These are phyloP conservation scores for Tetragnatha versicolor DNA, from an alignment of 1,140 invertebrate genomes.

Conservation along the genomic window DNA sequence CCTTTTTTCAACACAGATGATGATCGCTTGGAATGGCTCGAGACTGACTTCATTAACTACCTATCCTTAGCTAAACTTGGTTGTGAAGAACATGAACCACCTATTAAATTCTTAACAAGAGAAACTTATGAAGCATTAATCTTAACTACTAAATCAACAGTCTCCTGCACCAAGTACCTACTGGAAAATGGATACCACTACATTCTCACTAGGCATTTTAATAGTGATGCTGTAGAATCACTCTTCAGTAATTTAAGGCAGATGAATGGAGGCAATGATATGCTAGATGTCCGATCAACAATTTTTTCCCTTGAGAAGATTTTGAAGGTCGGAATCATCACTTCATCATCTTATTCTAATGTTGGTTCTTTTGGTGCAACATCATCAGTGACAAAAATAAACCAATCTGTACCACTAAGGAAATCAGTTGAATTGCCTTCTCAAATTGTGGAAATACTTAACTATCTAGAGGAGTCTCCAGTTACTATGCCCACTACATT, in stretches of 20 bases:
- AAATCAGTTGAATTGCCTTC: neutral
- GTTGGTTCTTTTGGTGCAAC: neutral
- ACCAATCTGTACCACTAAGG: neutral
- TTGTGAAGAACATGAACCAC: neutral
- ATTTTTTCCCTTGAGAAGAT: neutral
- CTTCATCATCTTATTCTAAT: neutral
- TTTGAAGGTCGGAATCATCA: neutral
- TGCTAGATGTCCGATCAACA: neutral
- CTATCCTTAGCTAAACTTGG: neutral
- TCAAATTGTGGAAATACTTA: neutral
- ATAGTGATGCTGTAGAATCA: neutral
- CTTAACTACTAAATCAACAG: constrained; percentile 3
- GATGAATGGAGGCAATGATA: neutral
- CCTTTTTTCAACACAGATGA: neutral
- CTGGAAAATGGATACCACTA: constrained; percentile 10
- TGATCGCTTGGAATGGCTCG: constrained; percentile 1
- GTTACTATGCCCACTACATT: neutral
- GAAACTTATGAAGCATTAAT: constrained; percentile 7
- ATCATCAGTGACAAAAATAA: neutral
- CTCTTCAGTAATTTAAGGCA: neutral
- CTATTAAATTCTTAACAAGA: neutral
- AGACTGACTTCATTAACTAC: neutral
- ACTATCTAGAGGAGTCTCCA: neutral
- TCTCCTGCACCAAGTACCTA: neutral
- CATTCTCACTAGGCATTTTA: neutral